Conservation (phyloP, 2,888 invertebrate species). For the Platypus cylindrus region DNA sequence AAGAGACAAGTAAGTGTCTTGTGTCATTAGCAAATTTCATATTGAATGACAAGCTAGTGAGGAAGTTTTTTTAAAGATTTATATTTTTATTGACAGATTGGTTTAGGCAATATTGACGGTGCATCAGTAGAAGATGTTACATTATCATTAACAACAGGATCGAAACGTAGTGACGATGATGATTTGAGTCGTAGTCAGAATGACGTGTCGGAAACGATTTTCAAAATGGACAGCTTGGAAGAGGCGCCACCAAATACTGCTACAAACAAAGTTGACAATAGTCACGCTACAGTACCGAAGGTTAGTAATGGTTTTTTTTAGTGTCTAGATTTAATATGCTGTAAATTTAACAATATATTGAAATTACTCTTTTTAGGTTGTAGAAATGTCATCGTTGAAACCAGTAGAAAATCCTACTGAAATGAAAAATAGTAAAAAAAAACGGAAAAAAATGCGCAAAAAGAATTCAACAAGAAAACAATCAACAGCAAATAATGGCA, state of each 20-base stretch:
- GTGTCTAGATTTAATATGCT: constrained; percentile 1
- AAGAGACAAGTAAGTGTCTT: constrained; percentile 23
- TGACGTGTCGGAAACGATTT: constrained; percentile 45
- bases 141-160: constrained; percentile 27
- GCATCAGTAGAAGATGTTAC: constrained; percentile 31
- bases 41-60: background rate
- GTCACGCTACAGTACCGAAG: constrained; percentile 26
- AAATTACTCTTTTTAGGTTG: constrained; percentile 4
- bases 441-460: constrained; percentile 70
- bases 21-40: background rate
- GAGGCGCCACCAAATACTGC: too few relatives aligned
- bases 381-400: constrained; percentile 10
- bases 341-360: constrained; percentile 1
- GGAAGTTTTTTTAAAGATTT: background rate
- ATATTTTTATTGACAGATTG: constrained; percentile 22
- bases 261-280: too few relatives aligned
- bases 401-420: constrained; percentile 29
- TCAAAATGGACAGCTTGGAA: constrained; percentile 55
- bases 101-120: constrained; percentile 33
- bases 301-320: background rate
- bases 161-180: constrained; percentile 27
- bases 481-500: constrained; percentile 51
- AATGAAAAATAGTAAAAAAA: constrained; percentile 53
- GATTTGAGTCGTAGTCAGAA: constrained; percentile 32
- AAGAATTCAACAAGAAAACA: constrained; percentile 63